A percentile compares a stretch with the other conserved stretches of the same genome.
phyloP scores from a whole-genome alignment of 2,797 vertebrate genomes.

The Melanotaenia trifasciata region DNA sequence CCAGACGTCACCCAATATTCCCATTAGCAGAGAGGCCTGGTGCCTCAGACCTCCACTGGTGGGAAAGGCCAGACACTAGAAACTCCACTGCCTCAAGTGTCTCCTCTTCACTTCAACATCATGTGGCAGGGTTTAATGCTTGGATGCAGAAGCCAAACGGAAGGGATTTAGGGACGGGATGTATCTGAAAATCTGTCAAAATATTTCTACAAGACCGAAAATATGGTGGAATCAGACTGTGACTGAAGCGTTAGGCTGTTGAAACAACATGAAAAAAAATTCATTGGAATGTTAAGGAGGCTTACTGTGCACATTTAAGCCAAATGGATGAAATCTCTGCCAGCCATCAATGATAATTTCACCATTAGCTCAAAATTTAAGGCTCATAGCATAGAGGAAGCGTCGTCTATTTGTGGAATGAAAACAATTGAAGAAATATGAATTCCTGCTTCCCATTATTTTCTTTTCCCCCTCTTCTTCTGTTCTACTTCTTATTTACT shows the following conservation, averaged over 20 bases:
- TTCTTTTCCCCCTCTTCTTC: background rate
- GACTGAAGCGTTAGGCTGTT: constrained; percentile 77
- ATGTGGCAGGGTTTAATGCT: constrained; percentile 81
- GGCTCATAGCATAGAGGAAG: constrained; percentile 53
- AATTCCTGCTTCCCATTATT: constrained; percentile 23
- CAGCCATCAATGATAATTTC: constrained; percentile 67
- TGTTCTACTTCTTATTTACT: background rate
- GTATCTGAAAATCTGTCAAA: constrained; percentile 82
- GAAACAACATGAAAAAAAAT: constrained; percentile 78
- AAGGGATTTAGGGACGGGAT: constrained; percentile 76
- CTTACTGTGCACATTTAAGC: constrained; percentile 77
- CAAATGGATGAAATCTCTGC: constrained; percentile 62
- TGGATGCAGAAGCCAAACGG: constrained; percentile 76
- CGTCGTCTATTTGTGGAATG: constrained; percentile 39
- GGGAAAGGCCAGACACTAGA: constrained; percentile 75
- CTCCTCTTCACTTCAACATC: constrained; percentile 74
- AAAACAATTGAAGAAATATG: constrained; percentile 40
- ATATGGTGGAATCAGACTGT: constrained; percentile 78
- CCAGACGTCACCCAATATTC: constrained; percentile 76
- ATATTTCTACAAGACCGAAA: constrained; percentile 81
- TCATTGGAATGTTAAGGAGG: constrained; percentile 77
- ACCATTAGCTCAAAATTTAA: constrained; percentile 61
- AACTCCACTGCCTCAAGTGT: constrained; percentile 71
- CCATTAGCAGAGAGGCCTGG: constrained; percentile 68
- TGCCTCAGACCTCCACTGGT: constrained; percentile 72